A percentile compares a stretch with the other conserved stretches of the same genome.
Evolutionary conservation across 2,888 invertebrate genomes (phyloP).

Genomic region (Copidosoma aretas): DNA sequence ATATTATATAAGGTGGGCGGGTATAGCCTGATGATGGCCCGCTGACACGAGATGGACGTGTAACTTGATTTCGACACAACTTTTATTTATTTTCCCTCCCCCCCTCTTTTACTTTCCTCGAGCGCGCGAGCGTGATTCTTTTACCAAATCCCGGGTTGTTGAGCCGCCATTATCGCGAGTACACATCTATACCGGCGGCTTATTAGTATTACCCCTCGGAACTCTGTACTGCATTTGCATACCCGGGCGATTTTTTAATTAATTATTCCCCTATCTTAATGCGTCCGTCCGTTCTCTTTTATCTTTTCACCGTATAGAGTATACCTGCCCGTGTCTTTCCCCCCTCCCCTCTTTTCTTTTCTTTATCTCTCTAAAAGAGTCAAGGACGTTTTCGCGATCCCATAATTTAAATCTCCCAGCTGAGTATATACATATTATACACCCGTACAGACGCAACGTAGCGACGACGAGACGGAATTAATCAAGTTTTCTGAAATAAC

Average conservation of each 20-base stretch:
- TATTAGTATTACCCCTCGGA: not conserved
- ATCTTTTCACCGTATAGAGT: not conserved
- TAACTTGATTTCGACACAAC: not conserved
- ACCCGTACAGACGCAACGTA: too few relatives aligned
- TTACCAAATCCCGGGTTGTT: not conserved
- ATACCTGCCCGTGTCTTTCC: too few relatives aligned
- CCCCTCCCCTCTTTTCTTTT: too few relatives aligned
- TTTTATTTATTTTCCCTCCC: not conserved
- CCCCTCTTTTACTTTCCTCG: not conserved
- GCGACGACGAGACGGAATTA: too few relatives aligned
- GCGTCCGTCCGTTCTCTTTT: not conserved
- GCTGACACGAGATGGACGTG: not conserved
- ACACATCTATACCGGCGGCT: not conserved
- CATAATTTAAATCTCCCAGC: too few relatives aligned
- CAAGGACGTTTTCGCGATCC: too few relatives aligned
- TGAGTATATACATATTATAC: too few relatives aligned
- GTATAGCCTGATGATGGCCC: not conserved
- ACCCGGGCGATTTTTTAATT: not conserved
- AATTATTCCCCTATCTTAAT: not conserved
- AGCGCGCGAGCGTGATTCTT: not conserved
- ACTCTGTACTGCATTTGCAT: not conserved
- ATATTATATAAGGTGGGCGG: too few relatives aligned
- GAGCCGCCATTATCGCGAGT: not conserved
- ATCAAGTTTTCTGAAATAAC: too few relatives aligned
- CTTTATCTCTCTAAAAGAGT: too few relatives aligned